A percentile compares a stretch with the other conserved stretches of the same genome.
phyloP scores from a whole-genome alignment of 2,797 vertebrate species.

The Pseudomugil gertrudae region DNA sequence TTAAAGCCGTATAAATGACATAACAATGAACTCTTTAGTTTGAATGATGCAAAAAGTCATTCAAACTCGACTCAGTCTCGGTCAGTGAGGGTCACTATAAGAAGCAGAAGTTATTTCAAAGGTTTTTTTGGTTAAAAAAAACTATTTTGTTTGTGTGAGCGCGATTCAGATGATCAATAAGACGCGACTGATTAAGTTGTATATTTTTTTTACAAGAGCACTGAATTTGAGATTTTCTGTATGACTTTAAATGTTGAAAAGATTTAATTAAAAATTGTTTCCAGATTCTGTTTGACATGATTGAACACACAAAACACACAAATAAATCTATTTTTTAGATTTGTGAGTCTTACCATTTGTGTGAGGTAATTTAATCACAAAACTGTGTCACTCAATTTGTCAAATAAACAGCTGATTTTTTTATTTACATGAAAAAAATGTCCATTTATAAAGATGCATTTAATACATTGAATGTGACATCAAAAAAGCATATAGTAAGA shows the following conservation, averaged over 20 bases:
- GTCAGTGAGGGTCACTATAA: conserved; percentile 27
- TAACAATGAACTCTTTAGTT: conserved; percentile 7
- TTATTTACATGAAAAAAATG: conserved; percentile 82
- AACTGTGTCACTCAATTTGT: conserved; percentile 18
- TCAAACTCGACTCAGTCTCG: conserved; percentile 15
- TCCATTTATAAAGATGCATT: conserved; percentile 73
- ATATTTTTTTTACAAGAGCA: conserved; percentile 72
- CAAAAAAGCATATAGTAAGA: conserved; percentile 67
- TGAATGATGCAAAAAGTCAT: conserved; percentile 27
- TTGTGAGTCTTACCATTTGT: conserved; percentile 59
- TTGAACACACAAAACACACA: conserved; percentile 46
- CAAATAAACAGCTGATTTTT: conserved; percentile 75
- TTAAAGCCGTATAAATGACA: conserved; percentile 8
- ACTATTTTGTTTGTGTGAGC: conserved; percentile 20
- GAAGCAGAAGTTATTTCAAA: conserved; percentile 37
- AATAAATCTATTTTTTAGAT: conserved; percentile 78
- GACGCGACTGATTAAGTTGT: conserved; percentile 64
- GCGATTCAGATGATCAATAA: conserved; percentile 40
- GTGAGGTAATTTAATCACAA: conserved; percentile 30
- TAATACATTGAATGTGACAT: conserved; percentile 76
- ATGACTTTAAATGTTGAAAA: conserved; percentile 58
- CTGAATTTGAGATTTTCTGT: conserved; percentile 71
- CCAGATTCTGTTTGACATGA: conserved; percentile 55
- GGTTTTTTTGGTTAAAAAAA: conserved; percentile 34
- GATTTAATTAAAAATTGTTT: conserved; percentile 71